Percentiles rank a stretch among this genome's conserved stretches.
Evolutionary conservation across 2,113 vertebrate species (phyloP).

Genomic region (Synodontis membranacea): DNA sequence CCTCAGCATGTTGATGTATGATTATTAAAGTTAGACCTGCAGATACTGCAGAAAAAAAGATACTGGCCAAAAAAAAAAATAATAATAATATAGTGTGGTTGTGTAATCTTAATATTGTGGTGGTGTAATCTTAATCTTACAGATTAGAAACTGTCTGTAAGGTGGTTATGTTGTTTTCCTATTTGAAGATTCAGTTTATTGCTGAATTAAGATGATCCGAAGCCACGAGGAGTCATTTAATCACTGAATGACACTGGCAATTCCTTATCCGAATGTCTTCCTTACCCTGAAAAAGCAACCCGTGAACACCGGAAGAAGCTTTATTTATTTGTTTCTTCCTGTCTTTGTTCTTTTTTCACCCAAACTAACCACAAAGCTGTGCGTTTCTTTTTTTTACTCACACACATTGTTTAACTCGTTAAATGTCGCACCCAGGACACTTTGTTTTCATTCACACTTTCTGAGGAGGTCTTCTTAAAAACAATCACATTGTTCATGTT

Average conservation of each 20-base stretch:
- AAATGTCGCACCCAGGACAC: not conserved
- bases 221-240: not conserved
- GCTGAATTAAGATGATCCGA: not conserved
- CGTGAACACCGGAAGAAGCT: not conserved
- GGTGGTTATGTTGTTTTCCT: not conserved
- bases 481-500: not conserved
- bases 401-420: not conserved
- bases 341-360: not conserved
- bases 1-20: not conserved
- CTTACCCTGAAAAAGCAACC: not conserved
- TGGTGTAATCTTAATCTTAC: not conserved
- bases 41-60: not conserved
- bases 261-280: not conserved
- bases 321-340: not conserved
- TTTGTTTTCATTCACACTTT: not conserved
- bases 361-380: not conserved
- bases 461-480: not conserved
- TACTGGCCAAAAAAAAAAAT: not conserved
- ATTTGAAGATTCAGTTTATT: not conserved
- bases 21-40: not conserved
- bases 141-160: not conserved
- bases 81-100: not conserved
- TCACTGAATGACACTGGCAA: not conserved
- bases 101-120: not conserved
- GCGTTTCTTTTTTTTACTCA: not conserved